Percentiles rank a stretch among this genome's conserved stretches.
Evolutionary conservation across 2,888 invertebrate species (phyloP).

Genomic region (Pyrrhosoma nymphula): DNA sequence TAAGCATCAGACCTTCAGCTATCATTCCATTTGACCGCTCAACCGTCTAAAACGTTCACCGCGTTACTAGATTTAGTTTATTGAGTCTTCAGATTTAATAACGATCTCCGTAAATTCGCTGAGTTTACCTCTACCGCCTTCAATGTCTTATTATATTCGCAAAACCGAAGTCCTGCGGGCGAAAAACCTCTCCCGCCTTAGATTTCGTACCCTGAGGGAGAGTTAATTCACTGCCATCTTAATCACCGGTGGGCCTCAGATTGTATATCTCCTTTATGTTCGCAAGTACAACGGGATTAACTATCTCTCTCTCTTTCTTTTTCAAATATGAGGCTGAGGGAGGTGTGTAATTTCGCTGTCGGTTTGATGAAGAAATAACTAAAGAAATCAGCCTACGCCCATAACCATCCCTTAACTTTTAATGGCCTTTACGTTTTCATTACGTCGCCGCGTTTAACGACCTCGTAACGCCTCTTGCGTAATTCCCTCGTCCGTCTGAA

Average conservation of each 20-base stretch:
- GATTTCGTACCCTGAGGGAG: neutral
- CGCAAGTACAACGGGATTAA: neutral
- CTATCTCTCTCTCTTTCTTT: neutral
- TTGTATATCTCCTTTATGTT: neutral
- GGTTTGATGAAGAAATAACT: neutral
- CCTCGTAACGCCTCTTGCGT: neutral
- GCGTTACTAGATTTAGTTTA: constrained; percentile 9
- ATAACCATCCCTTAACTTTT: no score
- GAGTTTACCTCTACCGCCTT: neutral
- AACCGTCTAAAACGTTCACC: neutral
- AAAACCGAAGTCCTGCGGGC: neutral
- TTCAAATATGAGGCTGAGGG: neutral
- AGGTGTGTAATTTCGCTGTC: neutral
- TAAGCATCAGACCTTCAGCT: neutral
- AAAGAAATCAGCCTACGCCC: neutral
- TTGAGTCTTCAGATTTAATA: neutral
- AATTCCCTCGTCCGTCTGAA: neutral
- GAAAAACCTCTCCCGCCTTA: neutral
- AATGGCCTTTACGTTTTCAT: neutral
- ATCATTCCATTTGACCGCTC: neutral
- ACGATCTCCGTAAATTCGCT: neutral
- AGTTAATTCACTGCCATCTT: neutral
- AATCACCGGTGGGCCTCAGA: neutral
- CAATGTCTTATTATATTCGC: neutral
- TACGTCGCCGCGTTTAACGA: neutral